Percentiles rank a stretch among this genome's conserved stretches.
These are phyloP conservation scores for Nomia melanderi DNA, from an alignment of 1,140 invertebrate genomes.

Conservation along the genomic window DNA sequence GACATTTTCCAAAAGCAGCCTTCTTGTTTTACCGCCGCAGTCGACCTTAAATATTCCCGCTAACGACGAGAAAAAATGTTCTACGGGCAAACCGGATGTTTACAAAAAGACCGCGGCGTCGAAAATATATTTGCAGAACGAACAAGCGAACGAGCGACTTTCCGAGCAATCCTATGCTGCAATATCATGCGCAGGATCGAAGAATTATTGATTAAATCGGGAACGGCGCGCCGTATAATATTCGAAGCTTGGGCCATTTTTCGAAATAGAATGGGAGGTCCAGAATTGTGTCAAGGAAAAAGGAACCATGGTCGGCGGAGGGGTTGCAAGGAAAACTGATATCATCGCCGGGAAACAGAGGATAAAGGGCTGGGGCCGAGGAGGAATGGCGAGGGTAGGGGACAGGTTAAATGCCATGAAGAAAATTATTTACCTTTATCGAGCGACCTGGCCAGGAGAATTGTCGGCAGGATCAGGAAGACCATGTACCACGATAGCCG, in stretches of 20 bases:
- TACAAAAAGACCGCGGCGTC: too few relatives aligned
- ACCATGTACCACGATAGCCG: conserved; percentile 81
- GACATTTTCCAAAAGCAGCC: too few relatives aligned
- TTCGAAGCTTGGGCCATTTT: not conserved
- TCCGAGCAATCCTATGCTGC: not conserved
- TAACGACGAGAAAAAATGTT: too few relatives aligned
- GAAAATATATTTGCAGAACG: too few relatives aligned
- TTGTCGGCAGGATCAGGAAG: conserved; percentile 79
- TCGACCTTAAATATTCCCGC: too few relatives aligned
- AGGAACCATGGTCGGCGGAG: too few relatives aligned
- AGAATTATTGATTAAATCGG: conserved; percentile 31
- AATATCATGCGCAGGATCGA: conserved; percentile 1
- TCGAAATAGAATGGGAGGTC: conserved; percentile 5
- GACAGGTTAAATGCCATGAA: conserved; percentile 34
- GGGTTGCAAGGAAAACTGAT: conserved; percentile 14
- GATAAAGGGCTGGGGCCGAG: not conserved
- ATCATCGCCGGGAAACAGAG: not conserved
- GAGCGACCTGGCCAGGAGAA: conserved; percentile 79
- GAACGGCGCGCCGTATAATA: not conserved
- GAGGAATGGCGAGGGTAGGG: not conserved
- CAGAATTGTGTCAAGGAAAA: conserved; percentile 27
- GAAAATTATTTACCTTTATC: conserved; percentile 76
- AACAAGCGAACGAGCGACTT: not conserved
- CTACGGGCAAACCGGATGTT: too few relatives aligned
- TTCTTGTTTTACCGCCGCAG: too few relatives aligned